A percentile compares a stretch with the other conserved stretches of the same genome.
phyloP scores from a whole-genome alignment of 1,140 invertebrate species.

The Riptortus pedestris region DNA sequence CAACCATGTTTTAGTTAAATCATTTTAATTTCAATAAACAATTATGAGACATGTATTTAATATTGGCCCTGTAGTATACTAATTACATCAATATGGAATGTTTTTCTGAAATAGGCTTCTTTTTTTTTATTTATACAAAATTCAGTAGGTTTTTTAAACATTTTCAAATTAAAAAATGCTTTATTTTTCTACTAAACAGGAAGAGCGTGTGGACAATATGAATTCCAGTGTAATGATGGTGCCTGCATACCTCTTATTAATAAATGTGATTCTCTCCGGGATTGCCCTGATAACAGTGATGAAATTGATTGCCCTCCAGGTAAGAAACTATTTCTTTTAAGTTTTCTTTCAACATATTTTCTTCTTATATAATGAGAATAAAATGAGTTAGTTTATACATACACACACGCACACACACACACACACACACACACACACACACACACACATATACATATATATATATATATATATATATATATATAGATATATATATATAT shows the following conservation, averaged over 20 bases:
- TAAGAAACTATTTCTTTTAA: neutral
- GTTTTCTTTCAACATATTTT: too few relatives aligned
- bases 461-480: too few relatives aligned
- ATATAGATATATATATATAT: too few relatives aligned
- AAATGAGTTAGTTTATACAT: neutral
- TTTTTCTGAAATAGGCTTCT: neutral
- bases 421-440: neutral
- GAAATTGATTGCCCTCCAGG: slow-evolving; percentile 32
- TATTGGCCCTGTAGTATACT: neutral
- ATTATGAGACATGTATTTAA: neutral
- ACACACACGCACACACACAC: neutral
- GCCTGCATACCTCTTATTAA: slow-evolving; percentile 36
- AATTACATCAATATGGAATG: neutral
- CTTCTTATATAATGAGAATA: neutral
- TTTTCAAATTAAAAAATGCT: neutral
- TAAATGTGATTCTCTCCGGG: slow-evolving; percentile 34
- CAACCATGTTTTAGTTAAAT: too few relatives aligned
- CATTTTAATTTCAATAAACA: too few relatives aligned
- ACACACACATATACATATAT: too few relatives aligned
- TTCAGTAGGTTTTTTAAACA: neutral
- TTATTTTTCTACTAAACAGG: neutral
- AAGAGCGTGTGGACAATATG: slow-evolving; percentile 22
- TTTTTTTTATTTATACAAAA: neutral
- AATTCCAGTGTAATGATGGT: slow-evolving; percentile 32
- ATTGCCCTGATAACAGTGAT: slow-evolving; percentile 37